Evolutionary conservation across 2,113 vertebrate genomes (phyloP), one percentile per base, ranked within the genome.

Genomic region (Paramisgurnus dabryanus): DNA sequence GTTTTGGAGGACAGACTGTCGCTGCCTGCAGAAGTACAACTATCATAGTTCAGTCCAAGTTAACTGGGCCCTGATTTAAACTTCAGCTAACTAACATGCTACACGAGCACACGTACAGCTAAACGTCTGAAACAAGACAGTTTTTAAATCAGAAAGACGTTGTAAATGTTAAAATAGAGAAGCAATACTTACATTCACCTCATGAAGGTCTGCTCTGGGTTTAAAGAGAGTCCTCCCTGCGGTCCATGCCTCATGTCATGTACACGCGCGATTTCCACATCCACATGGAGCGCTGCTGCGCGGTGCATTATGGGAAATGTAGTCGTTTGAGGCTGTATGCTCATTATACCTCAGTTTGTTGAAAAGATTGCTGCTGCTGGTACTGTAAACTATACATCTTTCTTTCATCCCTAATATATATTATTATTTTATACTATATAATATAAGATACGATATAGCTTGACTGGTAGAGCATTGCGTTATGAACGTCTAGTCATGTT

Each of bases 281-380:
- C 27, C 76, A 85, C 83, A 72, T 85, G 80, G 80, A 75, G 53
- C 53, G n/a, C 47, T 55, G 57, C 40, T 55, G 80, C 80, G 76
- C 80, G 47, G 6, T 27, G 80, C 71, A 15, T 77, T n/a, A 67
- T 82, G 84, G 84, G 80, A 68, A 80, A 11, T 77, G 80, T 9
- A 67, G 80, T 80, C 18, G 27, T 13, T 58, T 6, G 18, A 6
- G 17, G 12, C 5, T 61, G 9, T 1, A 9, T 17, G 11, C 45
- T 9, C 45, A 47, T 7, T 1, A 10, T 47, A 7, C 7, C 45
- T 47, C 45, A 47, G 45, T 47, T 5, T 47, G 7, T 47, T 47
- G 10, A 10, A 47, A 47, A 47, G 4, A 47, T 47, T 47, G 6
- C 1, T 47, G 2, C 10, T 47, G 7, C 10, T 6, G 2, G 7